A percentile compares a stretch with the other conserved stretches of the same genome.
Evolutionary conservation across 2,888 invertebrate species (phyloP).

Genomic region (Lobophora halterata): DNA sequence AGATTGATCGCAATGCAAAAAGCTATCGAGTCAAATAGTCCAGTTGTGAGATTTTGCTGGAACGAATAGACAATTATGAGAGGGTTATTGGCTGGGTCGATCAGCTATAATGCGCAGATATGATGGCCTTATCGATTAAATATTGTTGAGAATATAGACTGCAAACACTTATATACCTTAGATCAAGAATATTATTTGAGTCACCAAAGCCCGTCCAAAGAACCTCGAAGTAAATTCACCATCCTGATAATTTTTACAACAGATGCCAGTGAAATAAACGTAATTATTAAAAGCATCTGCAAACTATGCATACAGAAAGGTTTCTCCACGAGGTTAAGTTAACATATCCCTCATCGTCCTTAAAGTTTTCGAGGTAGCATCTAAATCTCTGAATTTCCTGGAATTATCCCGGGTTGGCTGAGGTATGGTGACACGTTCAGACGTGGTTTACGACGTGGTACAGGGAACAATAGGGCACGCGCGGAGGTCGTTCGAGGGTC

Average conservation of each 20-base stretch:
- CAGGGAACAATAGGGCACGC: constrained; percentile 66
- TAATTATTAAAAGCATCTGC: too few relatives aligned
- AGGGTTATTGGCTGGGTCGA: background rate
- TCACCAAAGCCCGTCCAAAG: too few relatives aligned
- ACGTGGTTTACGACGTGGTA: constrained; percentile 46
- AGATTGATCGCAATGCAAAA: constrained; percentile 31
- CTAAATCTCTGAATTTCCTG: constrained; percentile 24
- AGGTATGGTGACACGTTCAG: constrained; percentile 26
- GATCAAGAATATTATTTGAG: too few relatives aligned
- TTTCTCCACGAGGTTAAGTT: too few relatives aligned
- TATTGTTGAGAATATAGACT: too few relatives aligned
- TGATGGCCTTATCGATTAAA: too few relatives aligned
- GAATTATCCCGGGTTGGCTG: constrained; percentile 24
- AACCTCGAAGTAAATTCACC: too few relatives aligned
- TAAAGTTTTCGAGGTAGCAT: constrained; percentile 17
- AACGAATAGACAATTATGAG: constrained; percentile 2
- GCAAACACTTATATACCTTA: too few relatives aligned
- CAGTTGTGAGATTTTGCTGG: constrained; percentile 3
- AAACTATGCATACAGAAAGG: too few relatives aligned
- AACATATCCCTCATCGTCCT: constrained; percentile 13
- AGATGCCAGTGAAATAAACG: too few relatives aligned
- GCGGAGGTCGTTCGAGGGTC: constrained; percentile 64
- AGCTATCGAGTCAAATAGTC: constrained; percentile 16
- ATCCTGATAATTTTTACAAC: too few relatives aligned
- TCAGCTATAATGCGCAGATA: too few relatives aligned